Percentiles rank a stretch among this genome's conserved stretches.
These are phyloP conservation scores for Terebella lapidaria DNA, from an alignment of 2,888 invertebrate species.

Conservation along the genomic window DNA sequence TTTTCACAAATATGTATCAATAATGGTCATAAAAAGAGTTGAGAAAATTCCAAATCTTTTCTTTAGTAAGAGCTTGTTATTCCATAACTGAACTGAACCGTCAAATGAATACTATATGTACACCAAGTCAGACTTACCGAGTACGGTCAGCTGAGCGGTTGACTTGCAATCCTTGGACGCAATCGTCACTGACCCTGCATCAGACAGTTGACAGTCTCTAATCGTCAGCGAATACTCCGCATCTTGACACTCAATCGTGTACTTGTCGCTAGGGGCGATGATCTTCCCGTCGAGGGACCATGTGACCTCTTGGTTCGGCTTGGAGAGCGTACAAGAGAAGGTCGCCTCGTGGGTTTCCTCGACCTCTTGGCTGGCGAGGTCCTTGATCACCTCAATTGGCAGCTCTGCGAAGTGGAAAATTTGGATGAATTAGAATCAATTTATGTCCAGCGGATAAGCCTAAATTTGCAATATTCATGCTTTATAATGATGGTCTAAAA, in stretches of 20 bases:
- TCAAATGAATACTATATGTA: too few relatives aligned
- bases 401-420: slow-evolving; percentile 6
- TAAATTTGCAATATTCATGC: too few relatives aligned
- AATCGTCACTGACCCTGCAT: slow-evolving; percentile 32
- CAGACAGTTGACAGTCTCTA: slow-evolving; percentile 65
- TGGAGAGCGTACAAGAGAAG: slow-evolving; percentile 69
- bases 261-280: slow-evolving; percentile 16
- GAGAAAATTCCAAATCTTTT: too few relatives aligned
- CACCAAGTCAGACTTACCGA: too few relatives aligned
- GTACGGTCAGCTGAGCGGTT: slow-evolving; percentile 31
- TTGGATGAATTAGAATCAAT: too few relatives aligned
- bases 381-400: slow-evolving; percentile 5
- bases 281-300: slow-evolving; percentile 58
- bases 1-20: too few relatives aligned
- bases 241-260: slow-evolving; percentile 7
- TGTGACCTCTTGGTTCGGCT: slow-evolving; percentile 69
- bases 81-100: too few relatives aligned
- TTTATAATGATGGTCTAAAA: too few relatives aligned
- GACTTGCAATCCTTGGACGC: slow-evolving; percentile 30
- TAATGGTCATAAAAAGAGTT: too few relatives aligned
- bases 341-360: slow-evolving; percentile 26
- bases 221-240: slow-evolving; percentile 58
- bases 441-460: too few relatives aligned
- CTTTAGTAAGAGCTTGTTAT: too few relatives aligned
- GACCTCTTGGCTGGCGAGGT: slow-evolving; percentile 31